A percentile compares a stretch with the other conserved stretches of the same genome.
Conservation (phyloP, 2,888 invertebrate genomes). For the Pyrrhosoma nymphula region DNA sequence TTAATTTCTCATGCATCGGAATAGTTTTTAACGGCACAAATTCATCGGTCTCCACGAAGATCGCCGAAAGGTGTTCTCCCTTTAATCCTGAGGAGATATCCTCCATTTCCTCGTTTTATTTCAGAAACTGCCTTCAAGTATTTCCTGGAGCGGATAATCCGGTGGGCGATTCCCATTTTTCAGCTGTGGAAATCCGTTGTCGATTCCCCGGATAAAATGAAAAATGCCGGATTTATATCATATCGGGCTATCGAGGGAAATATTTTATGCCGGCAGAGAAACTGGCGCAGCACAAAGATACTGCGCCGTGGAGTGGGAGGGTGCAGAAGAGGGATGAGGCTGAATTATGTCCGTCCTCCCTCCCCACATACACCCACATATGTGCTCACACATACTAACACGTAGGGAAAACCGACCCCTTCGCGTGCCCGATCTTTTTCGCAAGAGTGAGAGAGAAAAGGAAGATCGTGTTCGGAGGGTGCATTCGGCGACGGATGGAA, state of each 20-base stretch:
- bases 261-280: constrained; percentile 46
- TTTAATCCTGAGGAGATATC: not conserved
- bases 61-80: not conserved
- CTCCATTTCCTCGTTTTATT: constrained; percentile 8
- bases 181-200: constrained; percentile 38
- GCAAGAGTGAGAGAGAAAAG: not conserved
- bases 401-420: not conserved
- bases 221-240: constrained; percentile 43
- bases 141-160: constrained; percentile 46
- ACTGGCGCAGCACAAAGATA: constrained; percentile 38
- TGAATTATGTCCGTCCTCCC: constrained; percentile 45
- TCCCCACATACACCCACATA: not conserved
- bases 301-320: not conserved
- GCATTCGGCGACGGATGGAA: too few relatives aligned
- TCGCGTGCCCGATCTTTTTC: not conserved
- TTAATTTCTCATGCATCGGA: too few relatives aligned
- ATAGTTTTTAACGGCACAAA: not conserved
- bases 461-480: not conserved
- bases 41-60: not conserved
- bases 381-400: not conserved
- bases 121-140: constrained; percentile 32
- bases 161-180: constrained; percentile 33
- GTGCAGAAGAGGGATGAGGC: not conserved
- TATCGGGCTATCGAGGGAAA: constrained; percentile 48
- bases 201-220: constrained; percentile 54